phyloP scores from a whole-genome alignment of 1,140 invertebrate species.

The Oppia nitens region DNA sequence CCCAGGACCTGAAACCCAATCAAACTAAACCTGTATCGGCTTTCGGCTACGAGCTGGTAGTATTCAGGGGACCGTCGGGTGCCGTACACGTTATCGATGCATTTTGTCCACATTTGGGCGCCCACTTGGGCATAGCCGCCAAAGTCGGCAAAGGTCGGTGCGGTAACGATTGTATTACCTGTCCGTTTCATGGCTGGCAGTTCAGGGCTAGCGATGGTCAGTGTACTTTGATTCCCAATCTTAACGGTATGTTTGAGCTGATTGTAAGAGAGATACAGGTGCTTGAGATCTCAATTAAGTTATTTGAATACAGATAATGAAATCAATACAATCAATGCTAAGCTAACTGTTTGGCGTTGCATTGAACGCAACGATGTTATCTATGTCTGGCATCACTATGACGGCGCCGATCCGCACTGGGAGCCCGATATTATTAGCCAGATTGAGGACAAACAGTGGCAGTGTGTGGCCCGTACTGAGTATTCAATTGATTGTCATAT shows the following conservation, averaged over 20 bases:
- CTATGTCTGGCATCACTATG: constrained; percentile 67
- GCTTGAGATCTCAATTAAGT: neutral
- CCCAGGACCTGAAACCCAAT: constrained; percentile 39
- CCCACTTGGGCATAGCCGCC: constrained; percentile 60
- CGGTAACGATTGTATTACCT: constrained; percentile 56
- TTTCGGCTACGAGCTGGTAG: constrained; percentile 53
- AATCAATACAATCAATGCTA: constrained; percentile 22
- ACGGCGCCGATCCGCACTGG: constrained; percentile 50
- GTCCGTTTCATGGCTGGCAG: constrained; percentile 72
- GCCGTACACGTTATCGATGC: constrained; percentile 54
- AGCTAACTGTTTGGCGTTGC: constrained; percentile 42
- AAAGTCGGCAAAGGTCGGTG: too few species aligned
- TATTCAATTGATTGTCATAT: constrained; percentile 45
- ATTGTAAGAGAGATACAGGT: neutral
- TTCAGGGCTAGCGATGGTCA: constrained; percentile 52
- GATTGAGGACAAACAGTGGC: constrained; percentile 39
- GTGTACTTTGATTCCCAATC: constrained; percentile 53
- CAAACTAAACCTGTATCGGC: constrained; percentile 40
- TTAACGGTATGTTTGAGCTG: too few species aligned
- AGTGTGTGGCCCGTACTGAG: constrained; percentile 49
- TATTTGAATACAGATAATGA: neutral
- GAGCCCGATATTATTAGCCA: constrained; percentile 37
- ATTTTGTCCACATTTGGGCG: constrained; percentile 75
- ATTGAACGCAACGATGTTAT: constrained; percentile 52
- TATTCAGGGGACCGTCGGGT: constrained; percentile 44